These are phyloP conservation scores for Rhagophthalmus giganteus DNA, from an alignment of 2,888 invertebrate species.

Conservation along the genomic window DNA sequence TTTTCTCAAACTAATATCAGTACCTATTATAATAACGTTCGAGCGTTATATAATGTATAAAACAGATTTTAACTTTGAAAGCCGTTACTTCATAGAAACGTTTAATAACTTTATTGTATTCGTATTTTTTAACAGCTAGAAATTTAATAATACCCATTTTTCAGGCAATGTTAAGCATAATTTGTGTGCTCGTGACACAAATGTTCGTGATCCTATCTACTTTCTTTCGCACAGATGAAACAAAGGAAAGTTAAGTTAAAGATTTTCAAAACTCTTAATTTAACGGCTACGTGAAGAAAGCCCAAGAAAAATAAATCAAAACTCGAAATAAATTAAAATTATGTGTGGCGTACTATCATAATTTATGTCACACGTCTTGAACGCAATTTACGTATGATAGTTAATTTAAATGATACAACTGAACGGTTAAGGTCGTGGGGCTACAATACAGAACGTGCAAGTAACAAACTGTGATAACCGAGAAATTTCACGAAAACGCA, in stretches of 20 bases:
- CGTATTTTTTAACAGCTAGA: conserved; percentile 4
- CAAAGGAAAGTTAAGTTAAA: conserved; percentile 1
- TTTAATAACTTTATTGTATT: too few relatives aligned
- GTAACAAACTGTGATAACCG: conserved; percentile 16
- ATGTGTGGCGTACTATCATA: conserved; percentile 8
- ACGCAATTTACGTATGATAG: conserved; percentile 15
- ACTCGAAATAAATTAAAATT: conserved; percentile 16
- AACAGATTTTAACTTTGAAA: too few relatives aligned
- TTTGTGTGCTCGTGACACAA: conserved; percentile 11
- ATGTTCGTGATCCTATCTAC: conserved; percentile 13
- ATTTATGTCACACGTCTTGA: conserved; percentile 14
- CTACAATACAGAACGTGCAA: conserved; percentile 17
- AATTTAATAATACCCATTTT: conserved; percentile 3
- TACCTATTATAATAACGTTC: too few relatives aligned
- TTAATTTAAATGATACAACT: conserved; percentile 18
- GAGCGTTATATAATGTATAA: too few relatives aligned
- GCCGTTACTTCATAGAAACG: too few relatives aligned
- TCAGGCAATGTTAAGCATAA: conserved; percentile 3
- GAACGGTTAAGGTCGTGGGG: conserved; percentile 14
- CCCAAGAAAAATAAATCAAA: conserved; percentile 11
- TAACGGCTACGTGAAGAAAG: conserved; percentile 5
- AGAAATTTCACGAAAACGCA: conserved; percentile 12
- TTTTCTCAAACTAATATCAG: too few relatives aligned
- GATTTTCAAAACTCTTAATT: background rate
- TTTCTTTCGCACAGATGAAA: conserved; percentile 7